phyloP scores from a whole-genome alignment of 2,888 invertebrate genomes.

The Sclerodermus sp. region DNA sequence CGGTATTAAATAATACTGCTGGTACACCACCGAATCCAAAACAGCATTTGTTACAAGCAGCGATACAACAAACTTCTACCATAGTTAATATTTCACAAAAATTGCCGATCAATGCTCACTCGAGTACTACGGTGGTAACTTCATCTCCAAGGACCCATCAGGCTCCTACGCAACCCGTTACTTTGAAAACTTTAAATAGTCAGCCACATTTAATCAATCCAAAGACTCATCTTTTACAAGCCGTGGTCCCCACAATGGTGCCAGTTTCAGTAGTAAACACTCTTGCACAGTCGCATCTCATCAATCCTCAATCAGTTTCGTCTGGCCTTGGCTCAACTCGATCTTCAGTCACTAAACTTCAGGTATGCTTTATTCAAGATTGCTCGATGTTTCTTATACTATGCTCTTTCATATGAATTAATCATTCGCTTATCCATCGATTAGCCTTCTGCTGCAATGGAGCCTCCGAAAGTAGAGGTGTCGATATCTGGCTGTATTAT shows the following conservation, averaged over 20 bases:
- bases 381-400: background rate
- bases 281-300: conserved; percentile 59
- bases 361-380: conserved; percentile 20
- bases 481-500: conserved; percentile 62
- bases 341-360: conserved; percentile 40
- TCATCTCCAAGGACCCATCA: conserved; percentile 43
- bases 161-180: conserved; percentile 39
- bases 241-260: conserved; percentile 59
- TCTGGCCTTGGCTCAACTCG: conserved; percentile 49
- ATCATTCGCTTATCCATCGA: background rate
- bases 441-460: conserved; percentile 55
- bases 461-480: conserved; percentile 63
- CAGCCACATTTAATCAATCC: conserved; percentile 54
- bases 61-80: conserved; percentile 49
- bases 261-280: conserved; percentile 63
- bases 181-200: conserved; percentile 48
- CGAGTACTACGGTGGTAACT: conserved; percentile 27
- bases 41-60: conserved; percentile 58
- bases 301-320: conserved; percentile 58
- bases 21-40: conserved; percentile 54
- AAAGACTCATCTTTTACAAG: conserved; percentile 56
- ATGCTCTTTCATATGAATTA: background rate
- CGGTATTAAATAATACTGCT: conserved; percentile 46
- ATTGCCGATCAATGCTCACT: conserved; percentile 44
- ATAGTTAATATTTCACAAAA: conserved; percentile 50